Conservation (phyloP, 2,113 vertebrate species). For the Tupaia tana region DNA sequence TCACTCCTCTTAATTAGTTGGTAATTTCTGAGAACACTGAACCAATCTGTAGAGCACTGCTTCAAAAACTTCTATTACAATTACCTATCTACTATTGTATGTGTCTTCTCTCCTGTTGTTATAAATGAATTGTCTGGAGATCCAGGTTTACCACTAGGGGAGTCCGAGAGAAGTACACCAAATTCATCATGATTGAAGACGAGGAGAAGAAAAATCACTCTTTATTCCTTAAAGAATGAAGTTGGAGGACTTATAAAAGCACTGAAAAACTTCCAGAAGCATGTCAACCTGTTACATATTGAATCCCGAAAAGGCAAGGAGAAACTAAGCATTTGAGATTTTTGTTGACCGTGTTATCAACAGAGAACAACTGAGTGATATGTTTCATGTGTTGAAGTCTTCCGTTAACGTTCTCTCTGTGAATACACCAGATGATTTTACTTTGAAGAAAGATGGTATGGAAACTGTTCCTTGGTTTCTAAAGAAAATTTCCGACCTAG, state of each 20-base stretch:
- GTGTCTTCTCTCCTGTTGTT: not conserved
- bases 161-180: conserved; percentile 89
- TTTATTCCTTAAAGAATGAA: conserved; percentile 98
- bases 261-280: conserved; percentile 97
- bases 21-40: not conserved
- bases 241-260: conserved; percentile 97
- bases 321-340: conserved; percentile 98
- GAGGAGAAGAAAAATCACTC: conserved; percentile 93
- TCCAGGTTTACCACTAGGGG: too few species aligned
- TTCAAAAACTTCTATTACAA: not conserved
- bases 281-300: conserved; percentile 96
- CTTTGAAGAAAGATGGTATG: conserved; percentile 89
- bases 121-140: too few species aligned
- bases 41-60: not conserved
- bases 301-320: conserved; percentile 95
- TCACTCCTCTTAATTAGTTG: not conserved
- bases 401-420: conserved; percentile 92
- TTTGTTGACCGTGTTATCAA: conserved; percentile 97
- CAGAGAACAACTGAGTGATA: conserved; percentile 94
- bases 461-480: conserved; percentile 96
- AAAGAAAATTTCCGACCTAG: conserved; percentile 97
- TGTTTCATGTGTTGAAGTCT: conserved; percentile 94
- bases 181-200: conserved; percentile 93
- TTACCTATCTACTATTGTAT: not conserved
- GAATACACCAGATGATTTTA: conserved; percentile 90